Conservation (phyloP, 2,888 invertebrate genomes). For the Sympetrum striolatum region DNA sequence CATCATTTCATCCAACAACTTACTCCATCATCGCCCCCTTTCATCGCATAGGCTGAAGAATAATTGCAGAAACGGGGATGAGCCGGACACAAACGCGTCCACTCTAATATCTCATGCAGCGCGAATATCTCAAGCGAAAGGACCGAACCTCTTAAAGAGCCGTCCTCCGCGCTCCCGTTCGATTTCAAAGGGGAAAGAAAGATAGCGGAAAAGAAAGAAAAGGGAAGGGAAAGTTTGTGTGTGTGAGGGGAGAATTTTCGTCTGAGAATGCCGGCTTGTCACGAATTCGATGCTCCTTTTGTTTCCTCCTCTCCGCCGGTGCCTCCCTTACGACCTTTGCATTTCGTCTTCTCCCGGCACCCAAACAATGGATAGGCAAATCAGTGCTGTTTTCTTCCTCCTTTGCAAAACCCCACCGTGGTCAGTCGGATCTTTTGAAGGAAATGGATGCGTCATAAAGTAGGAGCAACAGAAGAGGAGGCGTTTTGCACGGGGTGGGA, state of each 20-base stretch:
- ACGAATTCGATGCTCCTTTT: conserved; percentile 20
- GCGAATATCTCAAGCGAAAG: neutral
- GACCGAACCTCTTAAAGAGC: neutral
- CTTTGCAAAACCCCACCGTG: neutral
- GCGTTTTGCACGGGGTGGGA: neutral
- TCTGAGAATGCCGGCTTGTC: conserved; percentile 41
- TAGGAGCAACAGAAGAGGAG: neutral
- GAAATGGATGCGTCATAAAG: conserved; percentile 27
- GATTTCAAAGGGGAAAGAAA: neutral
- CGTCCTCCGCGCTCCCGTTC: neutral
- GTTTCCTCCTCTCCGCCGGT: neutral
- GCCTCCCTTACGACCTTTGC: conserved; percentile 1
- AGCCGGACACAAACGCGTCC: neutral
- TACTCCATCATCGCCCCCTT: no score
- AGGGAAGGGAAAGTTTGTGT: neutral
- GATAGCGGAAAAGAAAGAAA: neutral
- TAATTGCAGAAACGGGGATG: no score
- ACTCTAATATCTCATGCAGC: neutral
- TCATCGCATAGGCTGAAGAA: no score
- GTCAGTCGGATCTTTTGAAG: conserved; percentile 36
- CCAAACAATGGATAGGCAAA: conserved; percentile 44
- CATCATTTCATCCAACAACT: no score
- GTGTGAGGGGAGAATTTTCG: neutral
- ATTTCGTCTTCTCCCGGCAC: conserved; percentile 32
- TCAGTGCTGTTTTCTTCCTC: neutral